These are phyloP conservation scores for Ornithoptera alexandrae DNA, from an alignment of 2,888 invertebrate species.

Conservation along the genomic window DNA sequence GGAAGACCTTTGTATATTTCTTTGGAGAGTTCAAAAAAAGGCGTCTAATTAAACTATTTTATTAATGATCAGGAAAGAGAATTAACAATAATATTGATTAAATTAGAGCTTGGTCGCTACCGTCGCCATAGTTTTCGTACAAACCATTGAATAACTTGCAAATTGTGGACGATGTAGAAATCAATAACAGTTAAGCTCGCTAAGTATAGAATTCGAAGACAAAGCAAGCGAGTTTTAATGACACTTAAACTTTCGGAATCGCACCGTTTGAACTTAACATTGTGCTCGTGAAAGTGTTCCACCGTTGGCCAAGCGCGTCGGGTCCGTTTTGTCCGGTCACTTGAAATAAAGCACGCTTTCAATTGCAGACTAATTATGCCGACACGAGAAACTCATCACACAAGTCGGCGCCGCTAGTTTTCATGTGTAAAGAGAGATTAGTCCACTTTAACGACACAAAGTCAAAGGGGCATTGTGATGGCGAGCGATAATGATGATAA, in stretches of 20 bases:
- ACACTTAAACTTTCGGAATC: slow-evolving; percentile 52
- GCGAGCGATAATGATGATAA: slow-evolving; percentile 72
- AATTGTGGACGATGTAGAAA: neutral
- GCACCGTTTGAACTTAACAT: slow-evolving; percentile 67
- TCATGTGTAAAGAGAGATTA: slow-evolving; percentile 77
- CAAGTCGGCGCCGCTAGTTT: slow-evolving; percentile 64
- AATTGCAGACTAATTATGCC: slow-evolving; percentile 79
- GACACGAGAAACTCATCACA: slow-evolving; percentile 74
- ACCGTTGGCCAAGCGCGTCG: slow-evolving; percentile 74
- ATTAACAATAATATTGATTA: too few relatives aligned
- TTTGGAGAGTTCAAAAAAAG: too few relatives aligned
- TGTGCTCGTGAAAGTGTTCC: slow-evolving; percentile 76
- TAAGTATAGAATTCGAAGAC: slow-evolving; percentile 6
- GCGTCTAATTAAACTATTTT: too few relatives aligned
- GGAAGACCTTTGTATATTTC: too few relatives aligned
- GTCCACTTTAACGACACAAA: slow-evolving; percentile 69
- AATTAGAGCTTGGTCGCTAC: too few relatives aligned
- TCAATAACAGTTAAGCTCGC: neutral
- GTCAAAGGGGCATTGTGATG: slow-evolving; percentile 70
- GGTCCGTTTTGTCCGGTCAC: slow-evolving; percentile 71
- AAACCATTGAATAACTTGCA: neutral
- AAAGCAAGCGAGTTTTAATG: slow-evolving; percentile 1
- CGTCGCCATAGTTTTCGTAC: too few relatives aligned
- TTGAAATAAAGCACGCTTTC: slow-evolving; percentile 78
- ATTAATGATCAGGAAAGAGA: too few relatives aligned